Evolutionary conservation across 1,140 invertebrate species (phyloP), one percentile per base, ranked within the genome.

Genomic region (Cydia fagiglandana): DNA sequence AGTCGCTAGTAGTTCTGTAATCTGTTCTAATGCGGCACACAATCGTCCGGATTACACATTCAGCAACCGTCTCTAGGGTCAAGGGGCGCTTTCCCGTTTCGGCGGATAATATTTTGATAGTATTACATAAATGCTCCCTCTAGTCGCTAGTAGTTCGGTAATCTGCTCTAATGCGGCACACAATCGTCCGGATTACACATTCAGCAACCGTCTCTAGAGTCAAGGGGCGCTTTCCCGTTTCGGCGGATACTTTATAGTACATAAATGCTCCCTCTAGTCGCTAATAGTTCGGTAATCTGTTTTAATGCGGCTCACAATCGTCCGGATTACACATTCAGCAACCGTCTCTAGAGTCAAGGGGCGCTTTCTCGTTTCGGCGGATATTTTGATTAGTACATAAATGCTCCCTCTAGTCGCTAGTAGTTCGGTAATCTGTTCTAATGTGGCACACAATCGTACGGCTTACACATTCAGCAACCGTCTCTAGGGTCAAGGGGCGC

Each of bases 341-440:
- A 61, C 17, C 56, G 56, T 56, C 15, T 17, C 15, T 56, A n/a
- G 12, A 20, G 56, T 61, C 20, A 61, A 12, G 20, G 56, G 56
- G 56, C 56, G 56, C 56, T 61, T 61, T 61, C 56, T 61, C 56
- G 56, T 24, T 61, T 61, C 56, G 56, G 56, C 20, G 56, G 9
- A n/a, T n/a, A n/a, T n/a, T n/a, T n/a, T n/a, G n/a, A n/a, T n/a
- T n/a, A n/a, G 28, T 28, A 30, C 2, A 30, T 34, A 2, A 30
- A 30, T 30, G 38, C 38, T 41, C 38, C 38, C 2, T 41, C 38
- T 41, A 41, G 38, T 41, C 38, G 7, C 10, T 10, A 9, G 3
- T 15, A 50, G 2, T 13, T 15, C 2, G 47, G 47, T 50, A 50
- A 4, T 50, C 47, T 50, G 47, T n/a, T n/a, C n/a, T n/a, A n/a